Evolutionary conservation across 2,797 vertebrate species (phyloP), one percentile per base, ranked within the genome.

Genomic region (Neosalanx taihuensis): DNA sequence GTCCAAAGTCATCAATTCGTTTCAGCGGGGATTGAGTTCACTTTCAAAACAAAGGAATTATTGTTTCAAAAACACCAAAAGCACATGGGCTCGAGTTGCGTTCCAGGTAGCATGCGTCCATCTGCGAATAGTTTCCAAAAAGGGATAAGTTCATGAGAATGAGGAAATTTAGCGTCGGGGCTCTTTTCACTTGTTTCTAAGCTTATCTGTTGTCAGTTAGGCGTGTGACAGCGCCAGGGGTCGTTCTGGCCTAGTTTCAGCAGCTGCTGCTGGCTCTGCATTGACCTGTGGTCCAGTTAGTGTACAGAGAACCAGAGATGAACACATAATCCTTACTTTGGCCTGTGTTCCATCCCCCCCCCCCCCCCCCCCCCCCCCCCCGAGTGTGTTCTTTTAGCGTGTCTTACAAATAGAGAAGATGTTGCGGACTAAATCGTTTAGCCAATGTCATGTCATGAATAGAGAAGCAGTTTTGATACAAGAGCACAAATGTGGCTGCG

Each of bases 401-500:
- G 10, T 41, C 41, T 46, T 46, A 13, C 41, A 13, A 46, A 46
- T 46, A 13, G 7, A 46, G 41, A 46, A 12, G 7, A 46, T 12
- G 41, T 46, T 13, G 41, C 41, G 3, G 10, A 46, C 10, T 9
- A 12, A 46, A 46, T 9, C 41, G 41, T 46, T 46, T 46, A 46
- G 3, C 10, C 41, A 46, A 46, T 46, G 7, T 46, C 41, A 46
- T 30, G 49, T 26, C 63, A 35, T 64, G 29, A 69, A 75, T 71
- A 64, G 26, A 74, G 53, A 77, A 64, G 64, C 12, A 2, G 41
- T 46, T 46, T 80, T 6, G 53, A 67, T 53, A 51, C 72, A 76
- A 68, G 46, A 67, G 33, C 81, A 79, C 7, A 69, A 74, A 71
- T 70, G 12, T 56, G 10, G 69, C 68, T 59, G 58, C 46, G 73